Percentiles rank a stretch among this genome's conserved stretches.
Evolutionary conservation across 2,113 vertebrate species (phyloP).

Genomic region (Oryctolagus cuniculus): DNA sequence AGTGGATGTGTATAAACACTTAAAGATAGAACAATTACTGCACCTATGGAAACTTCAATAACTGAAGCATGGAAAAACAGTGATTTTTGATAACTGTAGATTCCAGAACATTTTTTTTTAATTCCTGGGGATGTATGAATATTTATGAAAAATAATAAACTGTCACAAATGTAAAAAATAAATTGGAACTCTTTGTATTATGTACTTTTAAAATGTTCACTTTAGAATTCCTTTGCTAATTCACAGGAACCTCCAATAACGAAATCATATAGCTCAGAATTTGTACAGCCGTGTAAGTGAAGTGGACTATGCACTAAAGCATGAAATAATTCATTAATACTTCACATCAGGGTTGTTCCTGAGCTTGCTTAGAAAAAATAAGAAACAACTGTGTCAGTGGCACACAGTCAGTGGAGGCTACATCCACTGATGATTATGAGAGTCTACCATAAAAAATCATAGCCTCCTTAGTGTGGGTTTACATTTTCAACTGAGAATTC

Average conservation of each 20-base stretch:
- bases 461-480: background rate
- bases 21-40: slow-evolving; percentile 26
- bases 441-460: background rate
- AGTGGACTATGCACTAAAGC: background rate
- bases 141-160: background rate
- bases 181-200: background rate
- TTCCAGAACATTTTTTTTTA: background rate
- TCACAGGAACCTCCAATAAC: background rate
- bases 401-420: fast-evolving
- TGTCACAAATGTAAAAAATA: background rate
- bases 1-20: background rate
- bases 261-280: background rate
- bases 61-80: background rate
- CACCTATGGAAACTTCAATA: background rate
- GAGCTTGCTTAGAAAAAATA: background rate
- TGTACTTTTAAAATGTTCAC: background rate
- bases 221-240: background rate
- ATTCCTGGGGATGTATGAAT: background rate
- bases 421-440: background rate
- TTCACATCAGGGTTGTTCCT: background rate
- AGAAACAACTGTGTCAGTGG: background rate
- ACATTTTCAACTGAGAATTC: background rate
- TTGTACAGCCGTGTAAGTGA: background rate
- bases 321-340: background rate
- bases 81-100: background rate